Evolutionary conservation across 2,888 invertebrate genomes (phyloP).

Genomic region (Eulithis prunata): DNA sequence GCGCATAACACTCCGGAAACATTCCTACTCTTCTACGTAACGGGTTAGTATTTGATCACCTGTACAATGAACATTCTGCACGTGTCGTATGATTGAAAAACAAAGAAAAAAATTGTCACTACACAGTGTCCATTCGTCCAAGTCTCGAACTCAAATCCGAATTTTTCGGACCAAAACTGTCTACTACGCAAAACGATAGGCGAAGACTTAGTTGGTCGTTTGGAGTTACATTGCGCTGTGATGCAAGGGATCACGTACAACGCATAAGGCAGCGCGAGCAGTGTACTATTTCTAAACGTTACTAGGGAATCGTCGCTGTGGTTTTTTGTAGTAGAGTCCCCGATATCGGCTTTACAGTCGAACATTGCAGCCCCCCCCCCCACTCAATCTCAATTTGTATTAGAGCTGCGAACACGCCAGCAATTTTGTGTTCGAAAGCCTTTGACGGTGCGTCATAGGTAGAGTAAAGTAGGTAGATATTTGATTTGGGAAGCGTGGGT

Average conservation of each 20-base stretch:
- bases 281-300: too few relatives aligned
- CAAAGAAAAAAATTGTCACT: neutral
- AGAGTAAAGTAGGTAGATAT: too few relatives aligned
- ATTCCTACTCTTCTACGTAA: neutral
- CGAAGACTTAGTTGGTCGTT: too few relatives aligned
- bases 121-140: neutral
- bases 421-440: neutral
- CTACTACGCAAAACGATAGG: too few relatives aligned
- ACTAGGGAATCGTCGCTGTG: too few relatives aligned
- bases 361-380: too few relatives aligned
- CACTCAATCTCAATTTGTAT: neutral
- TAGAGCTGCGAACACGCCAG: neutral
- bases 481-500: too few relatives aligned
- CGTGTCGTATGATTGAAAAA: neutral
- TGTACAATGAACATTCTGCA: neutral
- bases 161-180: neutral
- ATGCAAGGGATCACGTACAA: too few relatives aligned
- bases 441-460: neutral
- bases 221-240: too few relatives aligned
- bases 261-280: too few relatives aligned
- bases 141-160: neutral
- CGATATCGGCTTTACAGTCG: too few relatives aligned
- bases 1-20: neutral
- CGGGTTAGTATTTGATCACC: neutral
- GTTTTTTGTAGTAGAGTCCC: too few relatives aligned